Percentiles rank a stretch among this genome's conserved stretches.
Conservation (phyloP, 2,797 vertebrate genomes). For the Chrosomus eos region DNA sequence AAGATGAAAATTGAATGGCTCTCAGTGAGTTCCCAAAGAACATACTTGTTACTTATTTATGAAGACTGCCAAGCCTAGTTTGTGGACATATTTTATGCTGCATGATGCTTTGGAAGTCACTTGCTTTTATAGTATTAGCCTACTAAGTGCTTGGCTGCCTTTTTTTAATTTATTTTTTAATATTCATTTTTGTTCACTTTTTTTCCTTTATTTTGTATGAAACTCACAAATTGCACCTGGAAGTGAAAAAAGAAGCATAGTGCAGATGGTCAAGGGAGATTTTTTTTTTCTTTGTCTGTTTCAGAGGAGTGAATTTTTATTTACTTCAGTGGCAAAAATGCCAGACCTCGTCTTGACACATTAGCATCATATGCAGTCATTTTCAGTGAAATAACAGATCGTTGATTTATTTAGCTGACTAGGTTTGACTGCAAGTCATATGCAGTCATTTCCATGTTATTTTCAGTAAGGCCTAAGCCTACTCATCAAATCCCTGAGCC, state of each 20-base stretch:
- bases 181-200: slow-evolving; percentile 73
- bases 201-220: slow-evolving; percentile 69
- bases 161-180: slow-evolving; percentile 55
- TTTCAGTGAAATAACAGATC: slow-evolving; percentile 2
- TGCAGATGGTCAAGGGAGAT: neutral
- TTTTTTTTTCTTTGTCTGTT: neutral
- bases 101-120: slow-evolving; percentile 86
- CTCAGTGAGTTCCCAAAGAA: slow-evolving; percentile 70
- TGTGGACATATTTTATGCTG: slow-evolving; percentile 85
- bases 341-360: neutral
- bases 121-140: slow-evolving; percentile 79
- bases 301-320: neutral
- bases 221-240: slow-evolving; percentile 42
- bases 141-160: slow-evolving; percentile 78
- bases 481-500: slow-evolving; percentile 22
- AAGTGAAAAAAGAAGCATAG: slow-evolving; percentile 48
- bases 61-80: slow-evolving; percentile 89
- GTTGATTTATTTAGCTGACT: slow-evolving; percentile 22
- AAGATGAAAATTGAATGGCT: slow-evolving; percentile 64
- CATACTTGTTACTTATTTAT: slow-evolving; percentile 71
- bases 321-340: neutral
- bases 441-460: slow-evolving; percentile 15
- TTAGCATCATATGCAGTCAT: slow-evolving; percentile 5
- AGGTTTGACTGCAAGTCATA: slow-evolving; percentile 19
- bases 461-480: slow-evolving; percentile 3